Percentiles rank a stretch among this genome's conserved stretches.
Evolutionary conservation across 2,797 vertebrate species (phyloP).

Genomic region (Myotis myotis): DNA sequence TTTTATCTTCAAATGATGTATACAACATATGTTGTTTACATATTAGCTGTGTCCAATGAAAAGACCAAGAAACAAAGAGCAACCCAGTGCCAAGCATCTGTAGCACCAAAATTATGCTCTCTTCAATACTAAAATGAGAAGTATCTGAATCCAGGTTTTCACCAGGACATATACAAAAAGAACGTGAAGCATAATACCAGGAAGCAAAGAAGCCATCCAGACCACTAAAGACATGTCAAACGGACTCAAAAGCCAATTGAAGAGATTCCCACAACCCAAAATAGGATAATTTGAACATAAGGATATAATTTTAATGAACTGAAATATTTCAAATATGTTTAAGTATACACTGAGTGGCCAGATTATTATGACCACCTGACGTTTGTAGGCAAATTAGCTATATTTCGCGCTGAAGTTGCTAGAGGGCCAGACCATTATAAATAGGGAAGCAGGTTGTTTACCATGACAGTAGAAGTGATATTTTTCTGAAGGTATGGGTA

Average conservation of each 20-base stretch:
- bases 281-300: background rate
- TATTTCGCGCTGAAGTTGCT: background rate
- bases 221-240: background rate
- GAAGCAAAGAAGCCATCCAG: background rate
- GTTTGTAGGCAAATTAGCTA: no score
- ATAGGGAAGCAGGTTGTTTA: no score
- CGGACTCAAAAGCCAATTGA: background rate
- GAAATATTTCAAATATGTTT: slow-evolving; percentile 6
- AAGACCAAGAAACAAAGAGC: background rate
- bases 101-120: background rate
- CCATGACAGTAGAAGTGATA: no score
- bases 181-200: background rate
- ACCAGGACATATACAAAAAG: background rate
- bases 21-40: background rate
- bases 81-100: background rate
- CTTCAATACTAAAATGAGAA: background rate
- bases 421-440: no score
- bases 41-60: background rate
- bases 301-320: background rate
- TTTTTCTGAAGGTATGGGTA: no score
- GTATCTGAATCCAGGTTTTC: background rate
- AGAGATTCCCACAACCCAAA: background rate
- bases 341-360: no score
- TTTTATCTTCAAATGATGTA: background rate
- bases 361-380: no score